A percentile compares a stretch with the other conserved stretches of the same genome.
These are phyloP conservation scores for Athalia cordata DNA, from an alignment of 2,888 invertebrate genomes.

Conservation along the genomic window DNA sequence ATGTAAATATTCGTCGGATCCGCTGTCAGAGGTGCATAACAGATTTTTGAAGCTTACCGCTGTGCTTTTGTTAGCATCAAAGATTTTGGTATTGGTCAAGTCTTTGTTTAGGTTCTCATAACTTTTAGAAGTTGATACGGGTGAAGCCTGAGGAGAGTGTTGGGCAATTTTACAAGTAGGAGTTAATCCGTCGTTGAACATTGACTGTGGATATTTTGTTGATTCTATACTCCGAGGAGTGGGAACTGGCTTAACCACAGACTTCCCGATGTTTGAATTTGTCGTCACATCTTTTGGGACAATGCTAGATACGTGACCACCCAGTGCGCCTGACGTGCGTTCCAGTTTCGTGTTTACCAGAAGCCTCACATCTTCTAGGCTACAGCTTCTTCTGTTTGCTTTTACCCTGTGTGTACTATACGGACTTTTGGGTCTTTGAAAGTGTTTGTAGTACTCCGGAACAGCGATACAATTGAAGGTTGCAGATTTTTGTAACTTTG, in stretches of 20 bases:
- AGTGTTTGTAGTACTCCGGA: slow-evolving; percentile 53
- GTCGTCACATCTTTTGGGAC: background rate
- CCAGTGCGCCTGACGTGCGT: background rate
- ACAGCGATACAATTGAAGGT: slow-evolving; percentile 53
- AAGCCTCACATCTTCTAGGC: slow-evolving; percentile 61
- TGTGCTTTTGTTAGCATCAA: slow-evolving; percentile 62
- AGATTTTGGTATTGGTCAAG: slow-evolving; percentile 48
- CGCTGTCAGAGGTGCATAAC: slow-evolving; percentile 63
- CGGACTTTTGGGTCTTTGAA: slow-evolving; percentile 42
- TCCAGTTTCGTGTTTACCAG: slow-evolving; percentile 44
- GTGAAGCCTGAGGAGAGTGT: slow-evolving; percentile 2
- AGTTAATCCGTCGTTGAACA: background rate
- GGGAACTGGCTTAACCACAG: slow-evolving; percentile 23
- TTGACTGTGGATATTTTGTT: background rate
- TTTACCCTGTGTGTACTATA: background rate
- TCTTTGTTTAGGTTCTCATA: slow-evolving; percentile 50
- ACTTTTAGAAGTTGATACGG: slow-evolving; percentile 16
- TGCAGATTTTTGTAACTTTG: slow-evolving; percentile 52
- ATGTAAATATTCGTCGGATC: slow-evolving; percentile 64
- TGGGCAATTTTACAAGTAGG: background rate
- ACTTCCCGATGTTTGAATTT: background rate
- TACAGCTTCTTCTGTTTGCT: slow-evolving; percentile 60
- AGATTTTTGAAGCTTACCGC: slow-evolving; percentile 63
- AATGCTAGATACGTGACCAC: background rate
- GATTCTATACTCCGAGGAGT: background rate